A percentile compares a stretch with the other conserved stretches of the same genome.
These are phyloP conservation scores for Heliothis virescens DNA, from an alignment of 1,140 invertebrate genomes.

Conservation along the genomic window DNA sequence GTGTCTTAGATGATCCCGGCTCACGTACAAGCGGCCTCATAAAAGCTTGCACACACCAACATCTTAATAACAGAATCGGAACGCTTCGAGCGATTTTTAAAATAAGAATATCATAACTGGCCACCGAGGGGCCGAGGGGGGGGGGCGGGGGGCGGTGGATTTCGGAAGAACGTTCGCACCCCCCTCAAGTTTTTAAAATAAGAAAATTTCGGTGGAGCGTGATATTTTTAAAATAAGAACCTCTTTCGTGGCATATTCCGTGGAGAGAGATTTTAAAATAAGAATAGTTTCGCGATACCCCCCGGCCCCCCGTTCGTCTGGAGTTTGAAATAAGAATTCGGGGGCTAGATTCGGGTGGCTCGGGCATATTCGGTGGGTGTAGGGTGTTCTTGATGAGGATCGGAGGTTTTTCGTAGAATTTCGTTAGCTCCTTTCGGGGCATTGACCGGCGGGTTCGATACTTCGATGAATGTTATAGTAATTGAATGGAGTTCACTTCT, in stretches of 20 bases:
- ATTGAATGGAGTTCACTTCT: conserved; percentile 44
- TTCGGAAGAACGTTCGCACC: conserved; percentile 82
- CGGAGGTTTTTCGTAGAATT: conserved; percentile 83
- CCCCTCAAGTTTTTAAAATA: conserved; percentile 82
- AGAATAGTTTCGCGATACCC: conserved; percentile 85
- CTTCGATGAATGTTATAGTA: conserved; percentile 80
- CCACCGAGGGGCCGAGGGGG: conserved; percentile 66
- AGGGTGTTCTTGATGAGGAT: conserved; percentile 80
- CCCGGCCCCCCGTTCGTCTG: conserved; percentile 76
- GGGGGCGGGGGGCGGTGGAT: conserved; percentile 71
- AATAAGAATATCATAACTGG: conserved; percentile 85
- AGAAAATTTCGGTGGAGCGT: conserved; percentile 85
- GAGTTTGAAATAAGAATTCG: conserved; percentile 85
- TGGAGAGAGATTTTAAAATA: conserved; percentile 86
- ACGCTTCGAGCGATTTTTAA: conserved; percentile 81
- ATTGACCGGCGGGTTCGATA: conserved; percentile 80
- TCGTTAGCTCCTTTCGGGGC: conserved; percentile 74
- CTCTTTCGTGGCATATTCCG: conserved; percentile 85
- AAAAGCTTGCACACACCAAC: conserved; percentile 76
- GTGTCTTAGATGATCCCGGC: conserved; percentile 65
- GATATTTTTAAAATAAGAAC: conserved; percentile 85
- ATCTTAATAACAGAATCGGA: conserved; percentile 82
- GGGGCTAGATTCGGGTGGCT: conserved; percentile 77
- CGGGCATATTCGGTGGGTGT: conserved; percentile 77
- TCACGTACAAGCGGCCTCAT: conserved; percentile 63